Evolutionary conservation across 2,113 vertebrate genomes (phyloP), one percentile per base, ranked within the genome.

Genomic region (Platysternon megacephalum): DNA sequence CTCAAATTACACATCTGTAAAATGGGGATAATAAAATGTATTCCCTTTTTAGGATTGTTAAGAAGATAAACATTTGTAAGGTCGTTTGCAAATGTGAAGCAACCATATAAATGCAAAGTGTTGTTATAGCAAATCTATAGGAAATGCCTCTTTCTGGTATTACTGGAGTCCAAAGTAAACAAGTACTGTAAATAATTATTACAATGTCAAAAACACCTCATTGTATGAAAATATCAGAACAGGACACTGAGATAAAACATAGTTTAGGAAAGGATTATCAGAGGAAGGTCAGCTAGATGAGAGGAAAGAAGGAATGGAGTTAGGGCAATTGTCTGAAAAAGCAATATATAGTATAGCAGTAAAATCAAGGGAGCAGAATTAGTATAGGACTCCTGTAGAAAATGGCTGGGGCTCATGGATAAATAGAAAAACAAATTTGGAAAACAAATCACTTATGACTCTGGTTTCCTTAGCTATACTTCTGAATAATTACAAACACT

Each of bases 21-120:
- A 0, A 0, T 17, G 19, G 1, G 22, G 49, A 79, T 90, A 90
- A 90, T 49, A 93, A 90, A 91, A 87, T 3, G 13, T 39, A 93
- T 74, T 28, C 80, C 48, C 24, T 9, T 89, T 95, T 86, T 84
- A 86, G 51, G 16, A 94, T 76, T 46, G 3, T 39, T 28, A 48
- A 39, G 39, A 94, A 90, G 14, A 61, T 61, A 61, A 61, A 61
- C 3, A 5, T 61, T 61, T 61, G 84, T 39, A 82, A 94, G 85
- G 5, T 72, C 24, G 5, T 29, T 91, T 95, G 65, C 44, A 95
- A 95, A 61, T 35, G 28, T 61, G 39, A 91, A 93, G 5, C 87
- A 79, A 79, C 84, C 86, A 85, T 86, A 84, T 55, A 11, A 85
- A 94, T 91, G n/a, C 84, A 44, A 91, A 94, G 80, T 81, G 13